Percentiles rank a stretch among this genome's conserved stretches.
These are phyloP conservation scores for Dendropsophus ebraccatus DNA, from an alignment of 2,113 vertebrate genomes.

Conservation along the genomic window DNA sequence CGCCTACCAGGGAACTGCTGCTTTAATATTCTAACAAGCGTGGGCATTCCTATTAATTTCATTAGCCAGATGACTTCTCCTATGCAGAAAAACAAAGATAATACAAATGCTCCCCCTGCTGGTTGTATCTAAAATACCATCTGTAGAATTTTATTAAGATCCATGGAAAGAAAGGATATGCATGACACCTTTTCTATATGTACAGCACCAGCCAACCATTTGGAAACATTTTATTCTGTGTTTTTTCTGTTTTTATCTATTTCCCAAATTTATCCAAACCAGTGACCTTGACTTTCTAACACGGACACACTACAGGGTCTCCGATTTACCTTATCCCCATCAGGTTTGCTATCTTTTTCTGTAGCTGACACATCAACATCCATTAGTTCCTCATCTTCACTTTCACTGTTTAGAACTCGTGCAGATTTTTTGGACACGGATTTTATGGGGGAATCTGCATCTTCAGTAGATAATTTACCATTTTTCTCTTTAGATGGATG, in stretches of 20 bases:
- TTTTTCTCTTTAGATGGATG: constrained; percentile 80
- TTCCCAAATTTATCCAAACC: not conserved
- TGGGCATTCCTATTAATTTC: too few relatives aligned
- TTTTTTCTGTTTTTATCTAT: too few relatives aligned
- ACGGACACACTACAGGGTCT: not conserved
- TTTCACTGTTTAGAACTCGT: constrained; percentile 78
- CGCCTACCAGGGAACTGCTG: too few relatives aligned
- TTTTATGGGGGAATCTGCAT: constrained; percentile 76
- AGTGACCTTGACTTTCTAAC: not conserved
- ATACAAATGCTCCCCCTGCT: not conserved
- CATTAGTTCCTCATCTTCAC: constrained; percentile 62
- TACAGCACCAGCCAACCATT: too few relatives aligned
- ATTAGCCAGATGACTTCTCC: too few relatives aligned
- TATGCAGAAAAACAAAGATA: not conserved
- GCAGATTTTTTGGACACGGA: constrained; percentile 68
- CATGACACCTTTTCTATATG: too few relatives aligned
- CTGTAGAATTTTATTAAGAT: not conserved
- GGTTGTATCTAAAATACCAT: not conserved
- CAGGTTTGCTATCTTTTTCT: not conserved
- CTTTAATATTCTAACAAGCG: too few relatives aligned
- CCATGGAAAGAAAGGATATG: too few relatives aligned
- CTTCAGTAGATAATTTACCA: constrained; percentile 58
- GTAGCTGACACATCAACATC: not conserved
- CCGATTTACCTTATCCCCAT: not conserved
- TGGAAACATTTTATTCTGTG: too few relatives aligned